Evolutionary conservation across 2,113 vertebrate species (phyloP).

Genomic region (Rutilus rutilus): DNA sequence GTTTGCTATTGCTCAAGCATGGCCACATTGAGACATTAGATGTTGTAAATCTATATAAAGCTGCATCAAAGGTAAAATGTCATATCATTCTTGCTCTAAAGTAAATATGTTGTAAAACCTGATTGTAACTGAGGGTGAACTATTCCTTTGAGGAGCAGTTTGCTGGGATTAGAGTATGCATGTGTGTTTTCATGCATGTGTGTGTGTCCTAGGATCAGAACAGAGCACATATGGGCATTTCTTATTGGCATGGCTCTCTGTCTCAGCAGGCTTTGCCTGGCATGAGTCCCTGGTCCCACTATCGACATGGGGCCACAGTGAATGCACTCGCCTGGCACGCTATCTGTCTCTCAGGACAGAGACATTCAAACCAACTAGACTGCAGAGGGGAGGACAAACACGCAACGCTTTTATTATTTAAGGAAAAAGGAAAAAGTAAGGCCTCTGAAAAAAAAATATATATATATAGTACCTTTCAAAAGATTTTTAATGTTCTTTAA

Average conservation of each 20-base stretch:
- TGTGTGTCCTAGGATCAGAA: constrained; percentile 2
- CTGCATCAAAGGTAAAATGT: neutral
- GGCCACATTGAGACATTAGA: neutral
- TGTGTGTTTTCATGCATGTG: neutral
- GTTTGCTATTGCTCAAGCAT: neutral
- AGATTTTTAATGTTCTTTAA: neutral
- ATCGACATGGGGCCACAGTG: constrained; percentile 37
- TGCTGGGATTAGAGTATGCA: neutral
- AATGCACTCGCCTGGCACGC: constrained; percentile 39
- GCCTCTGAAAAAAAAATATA: neutral
- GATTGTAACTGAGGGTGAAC: neutral
- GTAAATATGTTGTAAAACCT: neutral
- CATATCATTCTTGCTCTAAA: neutral
- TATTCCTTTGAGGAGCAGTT: neutral
- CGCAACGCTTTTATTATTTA: constrained; percentile 30
- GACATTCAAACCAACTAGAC: constrained; percentile 17
- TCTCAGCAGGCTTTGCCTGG: constrained; percentile 48
- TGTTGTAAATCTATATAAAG: neutral
- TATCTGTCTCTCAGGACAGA: constrained; percentile 33
- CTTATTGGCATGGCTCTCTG: constrained; percentile 35
- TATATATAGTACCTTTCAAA: neutral
- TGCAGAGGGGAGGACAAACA: constrained; percentile 46
- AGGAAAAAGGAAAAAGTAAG: neutral
- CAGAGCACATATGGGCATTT: constrained; percentile 49
- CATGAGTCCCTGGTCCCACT: constrained; percentile 24